A percentile compares a stretch with the other conserved stretches of the same genome.
Evolutionary conservation across 2,113 vertebrate genomes (phyloP).

Genomic region (Pygoscelis antarcticus): DNA sequence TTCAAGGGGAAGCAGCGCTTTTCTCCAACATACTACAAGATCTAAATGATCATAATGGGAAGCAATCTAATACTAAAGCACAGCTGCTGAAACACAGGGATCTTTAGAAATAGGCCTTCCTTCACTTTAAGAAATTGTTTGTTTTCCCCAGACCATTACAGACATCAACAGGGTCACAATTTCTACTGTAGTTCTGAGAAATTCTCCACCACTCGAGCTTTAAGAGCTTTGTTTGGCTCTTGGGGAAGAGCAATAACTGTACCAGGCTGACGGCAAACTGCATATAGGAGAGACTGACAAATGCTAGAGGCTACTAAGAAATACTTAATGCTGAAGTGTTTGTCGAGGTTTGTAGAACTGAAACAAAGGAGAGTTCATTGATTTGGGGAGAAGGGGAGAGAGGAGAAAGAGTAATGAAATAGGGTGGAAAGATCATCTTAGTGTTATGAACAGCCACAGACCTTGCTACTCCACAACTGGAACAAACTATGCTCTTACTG

Average conservation of each 20-base stretch:
- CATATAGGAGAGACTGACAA: neutral
- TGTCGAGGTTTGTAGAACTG: neutral
- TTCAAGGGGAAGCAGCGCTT: neutral
- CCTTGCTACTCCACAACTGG: neutral
- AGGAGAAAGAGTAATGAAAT: neutral
- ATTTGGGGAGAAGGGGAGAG: neutral
- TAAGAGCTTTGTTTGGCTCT: slow-evolving; percentile 1
- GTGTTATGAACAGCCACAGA: neutral
- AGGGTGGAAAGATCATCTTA: neutral
- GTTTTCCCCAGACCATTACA: neutral
- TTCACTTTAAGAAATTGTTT: neutral
- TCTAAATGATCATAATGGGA: neutral
- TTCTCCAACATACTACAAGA: neutral
- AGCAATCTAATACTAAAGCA: neutral
- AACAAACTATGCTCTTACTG: neutral
- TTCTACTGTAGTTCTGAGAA: neutral
- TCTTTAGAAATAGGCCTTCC: neutral
- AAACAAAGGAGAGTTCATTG: neutral
- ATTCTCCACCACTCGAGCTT: neutral
- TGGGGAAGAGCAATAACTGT: neutral
- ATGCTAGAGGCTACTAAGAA: neutral
- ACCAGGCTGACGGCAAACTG: neutral
- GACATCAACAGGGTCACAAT: neutral
- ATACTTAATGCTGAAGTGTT: neutral
- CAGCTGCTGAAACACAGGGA: neutral